phyloP scores from a whole-genome alignment of 2,113 vertebrate genomes.

The Jaculus jaculus region DNA sequence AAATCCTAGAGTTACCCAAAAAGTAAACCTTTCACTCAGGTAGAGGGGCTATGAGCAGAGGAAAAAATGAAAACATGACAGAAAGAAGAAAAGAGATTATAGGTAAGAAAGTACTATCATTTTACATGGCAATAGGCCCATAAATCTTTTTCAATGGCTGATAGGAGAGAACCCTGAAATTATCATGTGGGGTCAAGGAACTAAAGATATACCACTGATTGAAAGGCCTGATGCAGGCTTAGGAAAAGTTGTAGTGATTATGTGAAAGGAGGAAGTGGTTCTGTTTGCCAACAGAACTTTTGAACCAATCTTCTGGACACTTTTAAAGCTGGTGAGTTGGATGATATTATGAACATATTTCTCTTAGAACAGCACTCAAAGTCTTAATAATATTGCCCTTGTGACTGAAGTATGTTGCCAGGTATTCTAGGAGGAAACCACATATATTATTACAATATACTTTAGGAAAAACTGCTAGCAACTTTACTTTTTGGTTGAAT shows the following conservation, averaged over 20 bases:
- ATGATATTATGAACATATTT: slow-evolving; percentile 13
- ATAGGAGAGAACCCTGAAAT: neutral
- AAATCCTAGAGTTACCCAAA: neutral
- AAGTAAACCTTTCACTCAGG: neutral
- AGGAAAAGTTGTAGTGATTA: neutral
- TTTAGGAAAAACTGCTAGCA: neutral
- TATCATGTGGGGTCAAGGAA: neutral
- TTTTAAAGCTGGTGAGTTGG: neutral
- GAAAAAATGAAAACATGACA: neutral
- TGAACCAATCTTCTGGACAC: neutral
- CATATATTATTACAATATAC: neutral
- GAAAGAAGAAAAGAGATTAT: neutral
- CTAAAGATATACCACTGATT: neutral
- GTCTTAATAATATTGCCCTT: neutral
- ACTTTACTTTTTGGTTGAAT: neutral
- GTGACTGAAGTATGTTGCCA: neutral
- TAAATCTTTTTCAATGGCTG: neutral
- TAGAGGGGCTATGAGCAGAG: neutral
- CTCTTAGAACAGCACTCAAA: neutral
- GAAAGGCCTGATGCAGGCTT: neutral
- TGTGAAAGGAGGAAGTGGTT: neutral
- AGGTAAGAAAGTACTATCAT: neutral
- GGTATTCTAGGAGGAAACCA: slow-evolving; percentile 25
- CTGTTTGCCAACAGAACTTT: neutral
- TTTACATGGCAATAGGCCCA: neutral